Conservation (phyloP, 2,888 invertebrate species). For the Drosophila longiperda region DNA sequence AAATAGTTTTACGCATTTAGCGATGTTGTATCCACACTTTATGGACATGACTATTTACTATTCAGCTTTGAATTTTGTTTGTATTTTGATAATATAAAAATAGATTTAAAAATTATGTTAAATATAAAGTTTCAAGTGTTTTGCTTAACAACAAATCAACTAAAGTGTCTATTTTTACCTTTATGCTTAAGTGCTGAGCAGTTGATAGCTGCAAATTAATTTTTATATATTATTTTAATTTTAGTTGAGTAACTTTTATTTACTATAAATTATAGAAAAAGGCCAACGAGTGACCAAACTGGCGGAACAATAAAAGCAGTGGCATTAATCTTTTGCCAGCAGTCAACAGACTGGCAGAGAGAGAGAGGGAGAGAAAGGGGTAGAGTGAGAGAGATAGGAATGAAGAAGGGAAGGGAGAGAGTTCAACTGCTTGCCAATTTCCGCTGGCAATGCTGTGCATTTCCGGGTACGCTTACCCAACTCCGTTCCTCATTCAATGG, state of each 20-base stretch:
- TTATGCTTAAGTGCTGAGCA: not conserved
- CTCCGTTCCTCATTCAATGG: slow-evolving; percentile 22
- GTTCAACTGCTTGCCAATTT: slow-evolving; percentile 71
- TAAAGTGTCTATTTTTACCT: not conserved
- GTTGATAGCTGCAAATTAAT: not conserved
- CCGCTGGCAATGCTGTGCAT: slow-evolving; percentile 75
- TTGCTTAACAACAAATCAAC: slow-evolving; percentile 10
- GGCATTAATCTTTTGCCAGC: slow-evolving; percentile 66
- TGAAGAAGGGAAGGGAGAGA: not conserved
- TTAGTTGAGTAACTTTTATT: slow-evolving; percentile 62
- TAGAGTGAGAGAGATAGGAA: not conserved
- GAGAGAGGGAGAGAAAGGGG: not conserved
- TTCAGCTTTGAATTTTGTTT: not conserved
- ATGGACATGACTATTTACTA: not conserved
- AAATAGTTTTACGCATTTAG: not conserved
- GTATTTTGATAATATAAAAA: not conserved
- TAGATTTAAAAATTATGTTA: not conserved
- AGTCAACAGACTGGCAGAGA: slow-evolving; percentile 9
- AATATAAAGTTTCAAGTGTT: not conserved
- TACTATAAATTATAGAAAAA: slow-evolving; percentile 74
- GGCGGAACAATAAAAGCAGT: slow-evolving; percentile 72
- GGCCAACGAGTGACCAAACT: slow-evolving; percentile 73
- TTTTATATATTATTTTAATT: slow-evolving; percentile 18
- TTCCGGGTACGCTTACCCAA: slow-evolving; percentile 49
- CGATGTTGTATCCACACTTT: not conserved